phyloP scores from a whole-genome alignment of 2,888 invertebrate genomes.

The Protophormia terraenovae region DNA sequence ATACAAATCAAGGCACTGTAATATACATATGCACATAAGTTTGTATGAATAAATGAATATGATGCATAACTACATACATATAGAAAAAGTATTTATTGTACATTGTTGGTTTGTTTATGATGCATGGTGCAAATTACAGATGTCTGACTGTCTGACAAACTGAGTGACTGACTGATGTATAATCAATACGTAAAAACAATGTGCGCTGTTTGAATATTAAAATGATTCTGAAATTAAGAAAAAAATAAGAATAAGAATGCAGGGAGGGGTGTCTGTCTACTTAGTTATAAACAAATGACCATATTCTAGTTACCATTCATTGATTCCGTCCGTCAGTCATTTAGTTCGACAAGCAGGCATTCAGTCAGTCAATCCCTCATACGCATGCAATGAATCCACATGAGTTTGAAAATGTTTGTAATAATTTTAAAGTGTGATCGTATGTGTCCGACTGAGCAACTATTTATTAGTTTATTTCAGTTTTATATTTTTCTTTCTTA shows the following conservation, averaged over 20 bases:
- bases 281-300: background rate
- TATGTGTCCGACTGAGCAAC: background rate
- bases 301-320: conserved; percentile 36
- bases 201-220: conserved; percentile 37
- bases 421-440: conserved; percentile 13
- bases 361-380: background rate
- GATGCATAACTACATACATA: background rate
- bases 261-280: background rate
- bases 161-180: conserved; percentile 50
- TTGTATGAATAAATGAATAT: background rate
- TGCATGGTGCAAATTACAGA: conserved; percentile 60
- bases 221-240: background rate
- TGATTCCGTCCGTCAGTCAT: conserved; percentile 19
- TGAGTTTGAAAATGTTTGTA: conserved; percentile 39
- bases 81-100: background rate
- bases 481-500: no score
- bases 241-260: background rate
- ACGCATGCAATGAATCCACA: background rate
- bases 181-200: conserved; percentile 12
- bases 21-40: no score
- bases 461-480: background rate
- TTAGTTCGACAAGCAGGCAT: background rate
- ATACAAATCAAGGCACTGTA: no score
- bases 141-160: conserved; percentile 47
- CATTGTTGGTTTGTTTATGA: conserved; percentile 23